phyloP scores from a whole-genome alignment of 2,888 invertebrate species.

The Drosophila eohydei region DNA sequence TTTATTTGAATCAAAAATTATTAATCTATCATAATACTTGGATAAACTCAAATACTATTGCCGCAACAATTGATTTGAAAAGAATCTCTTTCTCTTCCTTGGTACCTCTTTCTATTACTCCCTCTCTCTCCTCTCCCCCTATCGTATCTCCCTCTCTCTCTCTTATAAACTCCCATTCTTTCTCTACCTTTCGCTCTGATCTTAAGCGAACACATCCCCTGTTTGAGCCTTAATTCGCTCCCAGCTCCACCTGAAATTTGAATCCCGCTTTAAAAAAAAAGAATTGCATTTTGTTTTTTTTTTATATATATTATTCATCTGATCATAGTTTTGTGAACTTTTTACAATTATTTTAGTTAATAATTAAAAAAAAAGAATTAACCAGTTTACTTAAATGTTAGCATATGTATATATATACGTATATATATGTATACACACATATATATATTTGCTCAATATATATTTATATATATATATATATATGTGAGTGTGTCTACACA shows the following conservation, averaged over 20 bases:
- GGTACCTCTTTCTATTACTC: background rate
- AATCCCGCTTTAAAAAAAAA: conserved; percentile 5
- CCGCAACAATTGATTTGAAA: background rate
- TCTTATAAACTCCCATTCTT: too few relatives aligned
- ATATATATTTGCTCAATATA: conserved; percentile 28
- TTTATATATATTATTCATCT: conserved; percentile 78
- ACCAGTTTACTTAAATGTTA: conserved; percentile 72
- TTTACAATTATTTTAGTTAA: conserved; percentile 78
- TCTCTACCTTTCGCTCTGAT: too few relatives aligned
- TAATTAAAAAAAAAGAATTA: conserved; percentile 78
- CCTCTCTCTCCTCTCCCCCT: too few relatives aligned
- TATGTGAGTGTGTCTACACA: too few relatives aligned
- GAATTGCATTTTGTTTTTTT: conserved; percentile 40
- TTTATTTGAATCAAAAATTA: background rate
- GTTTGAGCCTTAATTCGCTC: too few relatives aligned
- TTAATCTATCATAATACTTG: background rate
- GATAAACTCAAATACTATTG: background rate
- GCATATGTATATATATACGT: conserved; percentile 28
- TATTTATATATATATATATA: conserved; percentile 17
- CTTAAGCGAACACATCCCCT: too few relatives aligned
- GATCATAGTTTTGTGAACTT: conserved; percentile 80
- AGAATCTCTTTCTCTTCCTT: background rate
- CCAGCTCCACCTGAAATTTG: background rate
- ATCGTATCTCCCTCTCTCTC: too few relatives aligned
- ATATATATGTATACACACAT: conserved; percentile 11